Percentiles rank a stretch among this genome's conserved stretches.
phyloP scores from a whole-genome alignment of 2,797 vertebrate genomes.

The Gymnopithys bicolor region DNA sequence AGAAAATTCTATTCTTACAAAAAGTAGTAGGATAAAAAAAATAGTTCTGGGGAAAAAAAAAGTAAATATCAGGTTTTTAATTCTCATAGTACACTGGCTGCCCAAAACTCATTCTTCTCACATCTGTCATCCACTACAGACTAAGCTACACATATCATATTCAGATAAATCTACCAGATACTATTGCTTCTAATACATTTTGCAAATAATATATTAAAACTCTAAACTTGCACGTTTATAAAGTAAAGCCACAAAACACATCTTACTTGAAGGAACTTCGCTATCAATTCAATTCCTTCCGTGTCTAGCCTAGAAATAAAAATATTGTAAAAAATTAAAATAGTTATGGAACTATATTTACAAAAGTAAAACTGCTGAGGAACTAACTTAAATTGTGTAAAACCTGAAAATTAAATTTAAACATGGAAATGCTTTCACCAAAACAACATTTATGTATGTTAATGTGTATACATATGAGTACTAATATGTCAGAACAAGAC shows the following conservation, averaged over 20 bases:
- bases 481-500: background rate
- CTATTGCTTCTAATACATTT: background rate
- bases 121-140: background rate
- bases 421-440: background rate
- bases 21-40: background rate
- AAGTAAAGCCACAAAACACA: slow-evolving; percentile 26
- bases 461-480: background rate
- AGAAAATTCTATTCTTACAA: background rate
- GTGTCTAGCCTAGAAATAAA: slow-evolving; percentile 88
- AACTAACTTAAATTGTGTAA: background rate
- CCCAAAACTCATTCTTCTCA: background rate
- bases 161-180: background rate
- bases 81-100: background rate
- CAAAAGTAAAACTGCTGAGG: background rate
- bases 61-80: background rate
- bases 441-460: background rate
- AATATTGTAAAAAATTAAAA: background rate
- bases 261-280: slow-evolving; percentile 94
- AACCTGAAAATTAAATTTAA: background rate
- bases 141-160: background rate
- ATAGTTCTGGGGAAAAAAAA: background rate
- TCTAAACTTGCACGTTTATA: background rate
- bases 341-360: background rate
- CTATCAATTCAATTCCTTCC: slow-evolving; percentile 96
- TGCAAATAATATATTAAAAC: background rate